Conservation (phyloP, 2,797 vertebrate genomes). For the Novumbra hubbsi region DNA sequence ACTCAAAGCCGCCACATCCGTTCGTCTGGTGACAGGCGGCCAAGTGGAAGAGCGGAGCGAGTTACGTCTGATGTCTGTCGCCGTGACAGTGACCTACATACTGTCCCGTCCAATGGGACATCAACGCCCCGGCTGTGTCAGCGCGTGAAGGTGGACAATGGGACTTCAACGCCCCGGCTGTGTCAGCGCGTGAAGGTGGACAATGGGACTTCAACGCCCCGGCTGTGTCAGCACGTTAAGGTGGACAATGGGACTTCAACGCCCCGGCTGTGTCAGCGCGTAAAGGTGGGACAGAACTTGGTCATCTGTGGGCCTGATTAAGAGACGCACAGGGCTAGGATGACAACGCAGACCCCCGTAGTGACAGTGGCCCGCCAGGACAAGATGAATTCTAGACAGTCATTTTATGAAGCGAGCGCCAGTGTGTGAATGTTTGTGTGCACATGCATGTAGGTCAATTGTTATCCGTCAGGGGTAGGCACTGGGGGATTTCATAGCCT, state of each 20-base stretch:
- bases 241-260: no score
- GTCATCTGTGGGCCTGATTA: slow-evolving; percentile 33
- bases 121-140: slow-evolving; percentile 67
- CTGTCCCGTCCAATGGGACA: slow-evolving; percentile 63
- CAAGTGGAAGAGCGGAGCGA: slow-evolving; percentile 65
- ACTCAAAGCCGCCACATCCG: slow-evolving; percentile 50
- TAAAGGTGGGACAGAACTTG: slow-evolving; percentile 44
- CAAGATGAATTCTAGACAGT: background rate
- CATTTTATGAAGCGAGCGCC: background rate
- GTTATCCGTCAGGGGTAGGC: background rate
- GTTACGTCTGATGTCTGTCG: slow-evolving; percentile 72
- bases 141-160: no score
- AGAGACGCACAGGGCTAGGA: background rate
- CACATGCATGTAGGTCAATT: background rate
- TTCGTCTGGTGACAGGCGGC: slow-evolving; percentile 63
- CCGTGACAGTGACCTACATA: slow-evolving; percentile 78
- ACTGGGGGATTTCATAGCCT: background rate
- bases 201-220: no score
- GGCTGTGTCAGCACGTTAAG: no score
- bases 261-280: slow-evolving; percentile 58
- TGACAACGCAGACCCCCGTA: background rate
- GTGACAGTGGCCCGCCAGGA: background rate
- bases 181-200: slow-evolving; percentile 55
- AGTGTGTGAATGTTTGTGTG: background rate
- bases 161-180: no score